These are phyloP conservation scores for Nephrotoma flavescens DNA, from an alignment of 2,888 invertebrate species.

Conservation along the genomic window DNA sequence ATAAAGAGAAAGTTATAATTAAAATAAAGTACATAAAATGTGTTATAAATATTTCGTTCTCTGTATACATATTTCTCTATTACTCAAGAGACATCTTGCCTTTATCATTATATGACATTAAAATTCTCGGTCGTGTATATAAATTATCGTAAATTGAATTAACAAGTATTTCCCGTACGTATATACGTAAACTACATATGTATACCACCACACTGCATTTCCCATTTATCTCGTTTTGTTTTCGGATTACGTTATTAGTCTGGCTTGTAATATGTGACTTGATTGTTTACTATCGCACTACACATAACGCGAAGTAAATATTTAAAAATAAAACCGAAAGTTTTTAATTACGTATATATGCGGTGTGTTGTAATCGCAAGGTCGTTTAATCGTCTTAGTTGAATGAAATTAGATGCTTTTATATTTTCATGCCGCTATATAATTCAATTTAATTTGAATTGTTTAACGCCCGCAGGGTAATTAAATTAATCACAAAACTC, in stretches of 20 bases:
- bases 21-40: background rate
- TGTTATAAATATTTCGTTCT: background rate
- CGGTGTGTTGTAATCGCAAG: background rate
- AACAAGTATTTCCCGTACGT: background rate
- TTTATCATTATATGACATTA: background rate
- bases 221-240: background rate
- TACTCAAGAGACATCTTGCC: background rate
- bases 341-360: background rate
- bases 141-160: background rate
- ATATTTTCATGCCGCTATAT: background rate
- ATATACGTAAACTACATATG: background rate
- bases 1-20: background rate
- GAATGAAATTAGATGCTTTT: background rate
- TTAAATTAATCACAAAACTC: background rate
- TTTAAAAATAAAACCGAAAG: background rate
- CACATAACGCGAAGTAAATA: background rate
- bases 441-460: background rate
- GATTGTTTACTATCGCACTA: background rate
- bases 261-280: background rate
- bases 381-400: background rate
- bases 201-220: background rate
- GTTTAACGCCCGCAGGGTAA: background rate
- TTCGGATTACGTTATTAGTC: background rate
- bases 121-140: background rate
- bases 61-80: background rate